Conservation (phyloP, 2,888 invertebrate species). For the Diarsia mendica region DNA sequence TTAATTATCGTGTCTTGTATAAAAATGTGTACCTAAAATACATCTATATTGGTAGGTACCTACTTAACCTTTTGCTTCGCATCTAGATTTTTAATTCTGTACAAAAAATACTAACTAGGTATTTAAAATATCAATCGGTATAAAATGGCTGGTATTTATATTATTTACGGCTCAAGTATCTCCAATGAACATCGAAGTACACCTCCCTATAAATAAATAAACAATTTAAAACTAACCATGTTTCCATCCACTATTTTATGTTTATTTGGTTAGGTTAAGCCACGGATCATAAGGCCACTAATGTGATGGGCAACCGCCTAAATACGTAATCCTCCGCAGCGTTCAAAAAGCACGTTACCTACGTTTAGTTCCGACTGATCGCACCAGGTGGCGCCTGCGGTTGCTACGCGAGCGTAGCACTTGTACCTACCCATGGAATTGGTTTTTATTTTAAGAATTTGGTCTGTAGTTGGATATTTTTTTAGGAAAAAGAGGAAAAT, state of each 20-base stretch:
- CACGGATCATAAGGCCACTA: constrained; percentile 25
- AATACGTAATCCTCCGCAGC: constrained; percentile 42
- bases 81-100: not conserved
- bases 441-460: constrained; percentile 14
- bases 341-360: constrained; percentile 51
- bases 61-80: not conserved
- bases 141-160: not conserved
- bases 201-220: constrained; percentile 12
- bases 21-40: not conserved
- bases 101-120: not conserved
- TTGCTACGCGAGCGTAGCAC: constrained; percentile 35
- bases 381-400: constrained; percentile 52
- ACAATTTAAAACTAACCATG: not conserved
- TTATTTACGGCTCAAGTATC: not conserved
- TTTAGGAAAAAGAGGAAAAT: not conserved
- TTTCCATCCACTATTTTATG: not conserved
- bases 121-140: not conserved
- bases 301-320: constrained; percentile 30
- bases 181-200: not conserved
- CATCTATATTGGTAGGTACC: not conserved
- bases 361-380: constrained; percentile 38
- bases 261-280: constrained; percentile 50
- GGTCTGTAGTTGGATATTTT: not conserved
- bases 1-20: not conserved
- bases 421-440: not conserved